A percentile compares a stretch with the other conserved stretches of the same genome.
Evolutionary conservation across 1,140 invertebrate species (phyloP).

Genomic region (Cecropterus lyciades): DNA sequence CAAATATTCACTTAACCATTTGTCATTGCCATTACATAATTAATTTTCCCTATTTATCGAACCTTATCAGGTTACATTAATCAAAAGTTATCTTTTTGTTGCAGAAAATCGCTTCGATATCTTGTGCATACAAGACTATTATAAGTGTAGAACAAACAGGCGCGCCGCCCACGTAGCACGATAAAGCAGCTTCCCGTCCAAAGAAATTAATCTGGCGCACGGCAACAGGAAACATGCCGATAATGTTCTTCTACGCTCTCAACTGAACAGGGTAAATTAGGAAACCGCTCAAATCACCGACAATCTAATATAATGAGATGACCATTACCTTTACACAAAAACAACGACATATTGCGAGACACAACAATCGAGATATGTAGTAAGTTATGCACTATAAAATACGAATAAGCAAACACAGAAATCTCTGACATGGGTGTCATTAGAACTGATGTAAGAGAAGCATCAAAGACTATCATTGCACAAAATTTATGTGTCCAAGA

Average conservation of each 20-base stretch:
- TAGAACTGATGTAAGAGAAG: conserved; percentile 29
- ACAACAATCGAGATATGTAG: conserved; percentile 27
- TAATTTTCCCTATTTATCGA: conserved; percentile 25
- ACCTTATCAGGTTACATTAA: conserved; percentile 49
- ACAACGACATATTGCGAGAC: background rate
- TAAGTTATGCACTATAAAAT: background rate
- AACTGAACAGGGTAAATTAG: conserved; percentile 41
- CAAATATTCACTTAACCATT: background rate
- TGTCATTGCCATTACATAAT: background rate
- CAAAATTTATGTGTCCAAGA: conserved; percentile 40
- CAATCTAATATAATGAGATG: conserved; percentile 65
- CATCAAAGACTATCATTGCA: conserved; percentile 29
- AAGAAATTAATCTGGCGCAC: conserved; percentile 78
- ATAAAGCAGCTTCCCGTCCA: conserved; percentile 72
- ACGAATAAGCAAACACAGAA: no score
- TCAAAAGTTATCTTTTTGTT: conserved; percentile 70
- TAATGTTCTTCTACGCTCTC: conserved; percentile 55
- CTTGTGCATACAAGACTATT: conserved; percentile 79
- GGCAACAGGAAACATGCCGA: conserved; percentile 73
- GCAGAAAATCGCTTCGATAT: conserved; percentile 78
- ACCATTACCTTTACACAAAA: conserved; percentile 40
- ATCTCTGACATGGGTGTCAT: conserved; percentile 29
- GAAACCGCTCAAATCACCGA: conserved; percentile 34
- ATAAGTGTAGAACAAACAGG: conserved; percentile 73
- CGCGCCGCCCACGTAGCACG: conserved; percentile 66